Percentiles rank a stretch among this genome's conserved stretches.
phyloP scores from a whole-genome alignment of 2,888 invertebrate species.

The Synanthedon vespiformis region DNA sequence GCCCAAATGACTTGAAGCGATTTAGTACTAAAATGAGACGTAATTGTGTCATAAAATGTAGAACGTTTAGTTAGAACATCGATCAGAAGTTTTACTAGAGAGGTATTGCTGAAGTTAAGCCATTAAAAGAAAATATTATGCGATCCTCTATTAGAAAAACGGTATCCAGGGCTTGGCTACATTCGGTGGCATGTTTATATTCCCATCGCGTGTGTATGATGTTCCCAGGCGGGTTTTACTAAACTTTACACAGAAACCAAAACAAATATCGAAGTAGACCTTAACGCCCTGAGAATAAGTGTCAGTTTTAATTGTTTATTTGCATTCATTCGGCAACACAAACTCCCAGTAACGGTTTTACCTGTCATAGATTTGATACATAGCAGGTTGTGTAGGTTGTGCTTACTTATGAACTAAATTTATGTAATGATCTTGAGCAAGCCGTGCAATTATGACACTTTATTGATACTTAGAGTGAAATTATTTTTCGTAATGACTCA shows the following conservation, averaged over 20 bases:
- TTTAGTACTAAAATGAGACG: no score
- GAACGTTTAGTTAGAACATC: conserved; percentile 23
- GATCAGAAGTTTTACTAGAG: conserved; percentile 17
- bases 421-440: not conserved
- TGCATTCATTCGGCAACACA: conserved; percentile 10
- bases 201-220: conserved; percentile 42
- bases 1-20: no score
- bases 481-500: no score
- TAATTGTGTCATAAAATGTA: no score
- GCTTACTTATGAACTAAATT: not conserved
- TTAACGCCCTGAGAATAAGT: conserved; percentile 23
- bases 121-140: conserved; percentile 56
- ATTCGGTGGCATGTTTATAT: conserved; percentile 44
- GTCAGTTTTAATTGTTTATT: conserved; percentile 20
- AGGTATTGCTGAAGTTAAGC: conserved; percentile 48
- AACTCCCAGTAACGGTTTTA: conserved; percentile 40
- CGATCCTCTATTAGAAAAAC: conserved; percentile 58
- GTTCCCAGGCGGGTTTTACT: conserved; percentile 10
- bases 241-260: conserved; percentile 1
- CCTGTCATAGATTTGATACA: conserved; percentile 47
- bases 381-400: conserved; percentile 17
- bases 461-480: not conserved
- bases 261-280: conserved; percentile 22
- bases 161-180: conserved; percentile 25
- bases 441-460: not conserved